Conservation (phyloP, 2,797 vertebrate species). For the Hypotaenidia philippensis region DNA sequence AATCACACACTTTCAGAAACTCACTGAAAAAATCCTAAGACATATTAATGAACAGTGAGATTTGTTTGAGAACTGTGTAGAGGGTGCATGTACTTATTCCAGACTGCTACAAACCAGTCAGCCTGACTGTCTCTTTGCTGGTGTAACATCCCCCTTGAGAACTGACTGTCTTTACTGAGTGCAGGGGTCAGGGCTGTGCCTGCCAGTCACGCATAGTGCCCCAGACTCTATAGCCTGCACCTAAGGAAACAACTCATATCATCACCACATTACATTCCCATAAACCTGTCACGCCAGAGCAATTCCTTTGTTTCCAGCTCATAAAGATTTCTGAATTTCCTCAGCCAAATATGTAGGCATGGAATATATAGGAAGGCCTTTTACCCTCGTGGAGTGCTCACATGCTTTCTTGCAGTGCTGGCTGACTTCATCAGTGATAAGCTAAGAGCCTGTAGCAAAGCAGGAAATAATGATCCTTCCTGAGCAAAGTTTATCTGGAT, state of each 20-base stretch:
- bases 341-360: neutral
- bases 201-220: neutral
- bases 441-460: neutral
- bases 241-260: neutral
- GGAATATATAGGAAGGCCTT: neutral
- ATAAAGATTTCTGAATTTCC: slow-evolving; percentile 33
- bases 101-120: neutral
- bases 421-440: neutral
- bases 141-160: neutral
- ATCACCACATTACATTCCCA: slow-evolving; percentile 43
- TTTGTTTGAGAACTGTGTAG: neutral
- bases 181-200: neutral
- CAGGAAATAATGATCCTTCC: neutral
- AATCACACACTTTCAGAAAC: neutral
- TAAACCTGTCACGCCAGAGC: neutral
- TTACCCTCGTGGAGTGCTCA: accelerated
- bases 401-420: neutral
- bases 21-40: neutral
- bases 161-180: neutral
- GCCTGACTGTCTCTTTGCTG: neutral
- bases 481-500: neutral
- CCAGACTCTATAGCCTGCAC: neutral
- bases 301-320: slow-evolving; percentile 55
- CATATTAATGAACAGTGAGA: neutral
- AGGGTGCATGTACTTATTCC: neutral